phyloP scores from a whole-genome alignment of 1,140 invertebrate species.

The Dolichoris vasculosae region DNA sequence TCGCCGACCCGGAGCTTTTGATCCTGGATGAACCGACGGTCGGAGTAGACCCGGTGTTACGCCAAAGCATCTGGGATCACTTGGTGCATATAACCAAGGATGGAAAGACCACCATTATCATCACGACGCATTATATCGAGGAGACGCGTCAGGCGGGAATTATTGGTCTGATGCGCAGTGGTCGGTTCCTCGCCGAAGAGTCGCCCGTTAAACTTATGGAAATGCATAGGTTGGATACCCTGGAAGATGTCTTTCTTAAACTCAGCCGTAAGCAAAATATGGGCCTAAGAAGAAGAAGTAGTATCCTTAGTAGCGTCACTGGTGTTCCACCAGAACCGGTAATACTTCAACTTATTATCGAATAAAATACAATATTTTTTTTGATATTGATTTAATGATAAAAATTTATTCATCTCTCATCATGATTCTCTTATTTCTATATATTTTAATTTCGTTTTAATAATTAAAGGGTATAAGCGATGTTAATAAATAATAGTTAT shows the following conservation, averaged over 20 bases:
- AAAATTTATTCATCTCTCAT: too few relatives aligned
- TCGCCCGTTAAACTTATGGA: slow-evolving; percentile 86
- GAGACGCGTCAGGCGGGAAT: slow-evolving; percentile 93
- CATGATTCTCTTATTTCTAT: too few relatives aligned
- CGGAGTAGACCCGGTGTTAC: slow-evolving; percentile 93
- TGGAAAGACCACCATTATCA: slow-evolving; percentile 93
- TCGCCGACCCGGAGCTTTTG: slow-evolving; percentile 92
- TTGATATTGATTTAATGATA: too few relatives aligned
- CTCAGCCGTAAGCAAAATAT: slow-evolving; percentile 88
- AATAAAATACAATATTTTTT: too few relatives aligned
- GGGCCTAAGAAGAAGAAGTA: slow-evolving; percentile 84
- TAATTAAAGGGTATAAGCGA: too few relatives aligned
- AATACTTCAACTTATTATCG: slow-evolving; percentile 7
- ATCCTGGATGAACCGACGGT: slow-evolving; percentile 97
- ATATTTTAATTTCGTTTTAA: too few relatives aligned
- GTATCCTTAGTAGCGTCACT: slow-evolving; percentile 83
- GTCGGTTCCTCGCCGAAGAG: slow-evolving; percentile 92
- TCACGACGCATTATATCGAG: slow-evolving; percentile 98
- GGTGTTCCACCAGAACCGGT: slow-evolving; percentile 73
- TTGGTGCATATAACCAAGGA: slow-evolving; percentile 90
- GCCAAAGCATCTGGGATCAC: slow-evolving; percentile 97
- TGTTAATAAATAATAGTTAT: too few relatives aligned
- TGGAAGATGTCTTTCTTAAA: slow-evolving; percentile 96
- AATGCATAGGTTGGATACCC: slow-evolving; percentile 84
- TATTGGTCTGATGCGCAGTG: slow-evolving; percentile 94